These are phyloP conservation scores for Mesochorus sp. DNA, from an alignment of 2,888 invertebrate species.

Conservation along the genomic window DNA sequence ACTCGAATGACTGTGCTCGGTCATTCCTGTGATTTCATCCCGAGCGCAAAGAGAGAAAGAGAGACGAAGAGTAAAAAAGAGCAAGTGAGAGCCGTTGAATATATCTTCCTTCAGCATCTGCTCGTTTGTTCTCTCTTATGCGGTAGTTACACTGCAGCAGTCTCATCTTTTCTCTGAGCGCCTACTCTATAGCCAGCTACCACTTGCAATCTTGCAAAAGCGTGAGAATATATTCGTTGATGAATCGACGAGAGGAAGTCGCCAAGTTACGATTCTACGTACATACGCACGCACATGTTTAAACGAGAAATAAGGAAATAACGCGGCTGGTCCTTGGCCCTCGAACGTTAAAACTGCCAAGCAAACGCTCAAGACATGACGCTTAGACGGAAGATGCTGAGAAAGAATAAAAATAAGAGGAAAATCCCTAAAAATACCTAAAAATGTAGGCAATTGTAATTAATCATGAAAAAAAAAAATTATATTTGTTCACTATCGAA, in stretches of 20 bases:
- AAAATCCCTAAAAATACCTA: too few relatives aligned
- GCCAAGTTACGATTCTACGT: conserved; percentile 42
- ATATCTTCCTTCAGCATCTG: conserved; percentile 50
- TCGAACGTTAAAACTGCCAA: too few relatives aligned
- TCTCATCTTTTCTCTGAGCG: conserved; percentile 28
- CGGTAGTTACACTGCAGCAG: conserved; percentile 25
- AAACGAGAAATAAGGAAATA: neutral
- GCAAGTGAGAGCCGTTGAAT: conserved; percentile 16
- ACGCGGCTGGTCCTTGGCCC: too few relatives aligned
- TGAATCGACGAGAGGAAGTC: conserved; percentile 47
- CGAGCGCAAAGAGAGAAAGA: conserved; percentile 19
- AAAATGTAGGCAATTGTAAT: too few relatives aligned
- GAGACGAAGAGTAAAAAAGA: neutral
- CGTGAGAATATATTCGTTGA: conserved; percentile 61
- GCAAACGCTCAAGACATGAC: too few relatives aligned
- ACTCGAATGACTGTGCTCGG: conserved; percentile 52
- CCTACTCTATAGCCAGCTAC: conserved; percentile 22
- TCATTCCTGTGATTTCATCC: conserved; percentile 58
- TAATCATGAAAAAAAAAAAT: too few relatives aligned
- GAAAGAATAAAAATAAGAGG: too few relatives aligned
- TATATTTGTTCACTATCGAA: too few relatives aligned
- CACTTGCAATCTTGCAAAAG: conserved; percentile 31
- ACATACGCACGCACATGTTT: too few relatives aligned
- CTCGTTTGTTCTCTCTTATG: conserved; percentile 37
- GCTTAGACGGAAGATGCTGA: conserved; percentile 38